Conservation (phyloP, 1,140 invertebrate species). For the Mercenaria mercenaria region DNA sequence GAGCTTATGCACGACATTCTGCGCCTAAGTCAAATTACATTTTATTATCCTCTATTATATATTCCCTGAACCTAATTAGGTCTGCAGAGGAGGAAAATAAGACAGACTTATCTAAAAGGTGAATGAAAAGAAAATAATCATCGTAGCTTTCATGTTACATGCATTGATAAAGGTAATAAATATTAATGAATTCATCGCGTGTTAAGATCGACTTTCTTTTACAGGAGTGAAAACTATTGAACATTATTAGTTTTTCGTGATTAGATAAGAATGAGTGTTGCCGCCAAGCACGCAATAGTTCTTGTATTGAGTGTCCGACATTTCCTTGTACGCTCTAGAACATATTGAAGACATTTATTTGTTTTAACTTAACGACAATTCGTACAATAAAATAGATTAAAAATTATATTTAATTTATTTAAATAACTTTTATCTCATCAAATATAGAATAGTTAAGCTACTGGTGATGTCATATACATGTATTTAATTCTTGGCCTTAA, state of each 20-base stretch:
- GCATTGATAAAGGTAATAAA: background rate
- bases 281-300: background rate
- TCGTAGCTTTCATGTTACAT: background rate
- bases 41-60: background rate
- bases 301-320: no score
- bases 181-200: conserved; percentile 41
- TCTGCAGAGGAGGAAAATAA: background rate
- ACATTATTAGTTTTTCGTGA: conserved; percentile 17
- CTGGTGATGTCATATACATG: no score
- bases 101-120: background rate
- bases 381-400: no score
- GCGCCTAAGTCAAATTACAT: background rate
- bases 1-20: background rate
- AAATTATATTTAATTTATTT: no score
- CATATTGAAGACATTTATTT: no score
- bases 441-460: no score
- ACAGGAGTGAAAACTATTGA: conserved; percentile 11
- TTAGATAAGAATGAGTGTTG: background rate
- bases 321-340: no score
- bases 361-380: no score
- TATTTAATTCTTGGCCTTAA: no score
- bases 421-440: no score
- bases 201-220: background rate
- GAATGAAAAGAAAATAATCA: conserved; percentile 18
- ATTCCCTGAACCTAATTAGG: background rate